These are phyloP conservation scores for Peucedramus taeniatus DNA, from an alignment of 2,113 vertebrate species.

Conservation along the genomic window DNA sequence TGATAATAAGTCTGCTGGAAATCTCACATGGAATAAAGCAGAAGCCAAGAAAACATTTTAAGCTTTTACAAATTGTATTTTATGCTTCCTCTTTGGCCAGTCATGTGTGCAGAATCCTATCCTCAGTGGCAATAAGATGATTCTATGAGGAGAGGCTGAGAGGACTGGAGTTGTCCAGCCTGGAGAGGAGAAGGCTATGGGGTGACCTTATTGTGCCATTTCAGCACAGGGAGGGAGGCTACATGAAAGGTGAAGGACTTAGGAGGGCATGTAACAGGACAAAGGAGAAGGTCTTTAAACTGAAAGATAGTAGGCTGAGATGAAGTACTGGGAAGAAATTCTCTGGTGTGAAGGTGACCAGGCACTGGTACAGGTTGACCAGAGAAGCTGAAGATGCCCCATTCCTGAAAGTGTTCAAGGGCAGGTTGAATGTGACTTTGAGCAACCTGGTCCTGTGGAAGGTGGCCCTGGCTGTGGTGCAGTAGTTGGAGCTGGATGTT, in stretches of 20 bases:
- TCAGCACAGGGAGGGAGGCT: background rate
- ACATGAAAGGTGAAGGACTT: background rate
- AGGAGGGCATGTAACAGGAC: no score
- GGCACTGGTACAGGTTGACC: background rate
- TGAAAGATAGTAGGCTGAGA: background rate
- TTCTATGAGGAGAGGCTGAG: background rate
- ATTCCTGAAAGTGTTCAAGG: background rate
- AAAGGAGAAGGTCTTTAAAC: background rate
- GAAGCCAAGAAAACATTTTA: background rate
- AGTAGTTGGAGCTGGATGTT: no score
- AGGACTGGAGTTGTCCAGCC: background rate
- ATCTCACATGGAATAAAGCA: background rate
- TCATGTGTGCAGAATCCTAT: background rate
- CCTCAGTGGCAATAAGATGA: background rate
- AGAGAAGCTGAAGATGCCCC: background rate
- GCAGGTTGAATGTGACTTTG: background rate
- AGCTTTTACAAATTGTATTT: background rate
- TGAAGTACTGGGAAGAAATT: background rate
- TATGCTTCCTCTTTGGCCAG: background rate
- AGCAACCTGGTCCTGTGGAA: background rate
- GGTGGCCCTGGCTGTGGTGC: background rate
- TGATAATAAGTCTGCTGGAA: background rate
- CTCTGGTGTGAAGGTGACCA: background rate
- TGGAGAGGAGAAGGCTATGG: background rate
- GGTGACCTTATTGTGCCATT: background rate